Percentiles rank a stretch among this genome's conserved stretches.
Evolutionary conservation across 2,113 vertebrate species (phyloP).

Genomic region (Pteronura brasiliensis): DNA sequence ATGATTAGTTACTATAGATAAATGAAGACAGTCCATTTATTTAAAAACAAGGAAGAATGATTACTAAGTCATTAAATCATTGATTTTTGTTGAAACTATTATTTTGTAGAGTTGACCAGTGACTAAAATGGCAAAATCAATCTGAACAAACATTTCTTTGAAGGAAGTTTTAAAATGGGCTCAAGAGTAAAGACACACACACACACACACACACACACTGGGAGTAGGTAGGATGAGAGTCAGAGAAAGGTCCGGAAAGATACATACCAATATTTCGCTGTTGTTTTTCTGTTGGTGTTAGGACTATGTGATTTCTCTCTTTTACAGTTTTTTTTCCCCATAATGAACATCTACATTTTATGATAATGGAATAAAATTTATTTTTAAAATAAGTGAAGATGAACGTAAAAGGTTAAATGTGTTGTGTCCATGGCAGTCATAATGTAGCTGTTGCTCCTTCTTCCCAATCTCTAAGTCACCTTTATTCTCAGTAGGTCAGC

Average conservation of each 20-base stretch:
- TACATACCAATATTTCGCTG: not conserved
- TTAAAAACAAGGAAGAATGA: not conserved
- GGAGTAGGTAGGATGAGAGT: fast-evolving
- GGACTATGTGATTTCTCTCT: not conserved
- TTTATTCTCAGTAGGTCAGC: not conserved
- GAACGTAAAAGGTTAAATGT: not conserved
- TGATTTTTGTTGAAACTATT: not conserved
- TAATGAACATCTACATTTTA: not conserved
- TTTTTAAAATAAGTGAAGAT: not conserved
- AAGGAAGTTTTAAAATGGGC: not conserved
- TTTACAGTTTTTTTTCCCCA: not conserved
- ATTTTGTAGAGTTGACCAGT: not conserved
- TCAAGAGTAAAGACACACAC: not conserved
- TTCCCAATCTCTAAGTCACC: not conserved
- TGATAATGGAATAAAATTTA: not conserved
- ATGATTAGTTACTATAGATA: not conserved
- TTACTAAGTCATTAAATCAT: not conserved
- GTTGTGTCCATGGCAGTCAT: not conserved
- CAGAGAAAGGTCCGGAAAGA: not conserved
- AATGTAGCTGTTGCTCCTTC: not conserved
- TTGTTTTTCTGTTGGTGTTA: not conserved
- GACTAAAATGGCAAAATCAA: not conserved
- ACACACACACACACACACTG: not conserved
- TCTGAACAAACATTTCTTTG: not conserved
- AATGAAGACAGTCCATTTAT: not conserved